These are phyloP conservation scores for Lamellibrachia columna DNA, from an alignment of 2,888 invertebrate genomes.

Conservation along the genomic window DNA sequence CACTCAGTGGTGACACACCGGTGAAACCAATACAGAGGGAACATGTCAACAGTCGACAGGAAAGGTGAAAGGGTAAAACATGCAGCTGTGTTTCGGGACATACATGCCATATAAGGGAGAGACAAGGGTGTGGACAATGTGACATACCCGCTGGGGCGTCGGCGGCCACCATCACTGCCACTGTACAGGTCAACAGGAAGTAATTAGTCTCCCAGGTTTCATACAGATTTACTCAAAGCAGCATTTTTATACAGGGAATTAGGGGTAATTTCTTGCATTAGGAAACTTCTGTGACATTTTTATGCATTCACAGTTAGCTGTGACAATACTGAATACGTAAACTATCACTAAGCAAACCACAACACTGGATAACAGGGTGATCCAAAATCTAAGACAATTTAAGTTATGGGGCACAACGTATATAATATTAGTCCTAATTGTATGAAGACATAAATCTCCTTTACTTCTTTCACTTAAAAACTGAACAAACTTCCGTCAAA, in stretches of 20 bases:
- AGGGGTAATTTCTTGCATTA: too few species aligned
- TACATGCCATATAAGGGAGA: not conserved
- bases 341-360: too few species aligned
- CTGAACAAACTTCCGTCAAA: too few species aligned
- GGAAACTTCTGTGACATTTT: not conserved
- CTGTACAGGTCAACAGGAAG: conserved; percentile 14
- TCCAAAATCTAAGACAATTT: too few species aligned
- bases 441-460: too few species aligned
- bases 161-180: not conserved
- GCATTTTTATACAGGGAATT: too few species aligned
- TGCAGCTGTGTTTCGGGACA: conserved; percentile 12
- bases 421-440: too few species aligned
- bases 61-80: not conserved
- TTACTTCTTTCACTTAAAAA: too few species aligned
- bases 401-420: too few species aligned
- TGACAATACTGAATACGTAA: too few species aligned
- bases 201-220: not conserved
- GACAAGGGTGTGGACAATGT: not conserved
- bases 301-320: not conserved
- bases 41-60: not conserved
- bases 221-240: not conserved
- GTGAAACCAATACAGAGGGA: not conserved
- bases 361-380: too few species aligned
- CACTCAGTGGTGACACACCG: not conserved
- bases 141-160: conserved; percentile 30